These are phyloP conservation scores for Cyclophora punctaria DNA, from an alignment of 2,888 invertebrate species.

Conservation along the genomic window DNA sequence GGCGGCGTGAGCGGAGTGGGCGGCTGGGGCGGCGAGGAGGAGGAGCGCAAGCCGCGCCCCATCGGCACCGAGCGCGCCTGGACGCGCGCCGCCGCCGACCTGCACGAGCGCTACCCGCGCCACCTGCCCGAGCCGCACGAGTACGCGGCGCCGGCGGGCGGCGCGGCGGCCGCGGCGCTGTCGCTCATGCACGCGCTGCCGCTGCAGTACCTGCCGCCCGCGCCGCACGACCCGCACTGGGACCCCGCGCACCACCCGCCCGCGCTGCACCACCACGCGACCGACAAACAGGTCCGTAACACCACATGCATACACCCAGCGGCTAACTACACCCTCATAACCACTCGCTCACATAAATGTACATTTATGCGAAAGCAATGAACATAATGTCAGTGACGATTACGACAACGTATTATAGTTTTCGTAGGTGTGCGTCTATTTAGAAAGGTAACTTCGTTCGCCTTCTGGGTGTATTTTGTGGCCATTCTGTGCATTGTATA, in stretches of 20 bases:
- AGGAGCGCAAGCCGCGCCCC: conserved; percentile 79
- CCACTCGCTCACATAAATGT: not conserved
- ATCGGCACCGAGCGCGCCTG: conserved; percentile 89
- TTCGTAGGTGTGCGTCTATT: not conserved
- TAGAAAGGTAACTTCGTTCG: not conserved
- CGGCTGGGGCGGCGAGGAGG: conserved; percentile 54
- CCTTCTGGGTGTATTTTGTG: too few species aligned
- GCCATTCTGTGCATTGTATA: too few species aligned
- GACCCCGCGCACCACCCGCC: conserved; percentile 44
- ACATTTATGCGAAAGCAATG: not conserved
- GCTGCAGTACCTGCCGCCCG: conserved; percentile 61
- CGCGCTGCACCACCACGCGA: conserved; percentile 17
- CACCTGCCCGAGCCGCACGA: conserved; percentile 8
- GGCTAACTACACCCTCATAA: too few species aligned
- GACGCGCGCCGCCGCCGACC: conserved; percentile 70
- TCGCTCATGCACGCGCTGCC: conserved; percentile 66
- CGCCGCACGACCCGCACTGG: conserved; percentile 44
- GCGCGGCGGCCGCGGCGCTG: conserved; percentile 42
- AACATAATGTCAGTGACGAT: too few species aligned
- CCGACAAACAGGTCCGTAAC: conserved; percentile 6
- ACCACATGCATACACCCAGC: too few species aligned
- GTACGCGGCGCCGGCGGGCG: conserved; percentile 22
- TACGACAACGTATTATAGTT: not conserved
- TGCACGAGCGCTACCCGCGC: conserved; percentile 27
- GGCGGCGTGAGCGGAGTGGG: conserved; percentile 15